A percentile compares a stretch with the other conserved stretches of the same genome.
phyloP scores from a whole-genome alignment of 2,797 vertebrate species.

The Crocodylus rhombifer region DNA sequence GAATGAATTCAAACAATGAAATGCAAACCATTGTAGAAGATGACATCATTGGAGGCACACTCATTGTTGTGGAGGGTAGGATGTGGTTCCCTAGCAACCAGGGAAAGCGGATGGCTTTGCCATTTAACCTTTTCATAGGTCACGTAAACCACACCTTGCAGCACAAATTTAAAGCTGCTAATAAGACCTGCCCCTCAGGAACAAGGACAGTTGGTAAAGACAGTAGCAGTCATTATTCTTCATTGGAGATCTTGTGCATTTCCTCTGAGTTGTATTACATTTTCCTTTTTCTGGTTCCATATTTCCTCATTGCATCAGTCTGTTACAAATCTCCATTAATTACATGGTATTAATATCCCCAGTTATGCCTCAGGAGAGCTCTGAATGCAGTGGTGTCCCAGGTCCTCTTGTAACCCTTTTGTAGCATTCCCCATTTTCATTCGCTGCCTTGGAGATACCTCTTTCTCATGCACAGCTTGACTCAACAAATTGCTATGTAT shows the following conservation, averaged over 20 bases:
- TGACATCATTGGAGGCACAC: not conserved
- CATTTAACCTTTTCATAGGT: not conserved
- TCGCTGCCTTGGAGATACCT: not conserved
- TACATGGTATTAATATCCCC: not conserved
- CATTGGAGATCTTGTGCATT: not conserved
- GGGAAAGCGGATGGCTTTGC: not conserved
- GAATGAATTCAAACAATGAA: fast-evolving
- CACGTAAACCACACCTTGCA: fast-evolving
- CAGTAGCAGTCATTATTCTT: not conserved
- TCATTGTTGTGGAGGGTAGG: not conserved
- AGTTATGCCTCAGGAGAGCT: not conserved
- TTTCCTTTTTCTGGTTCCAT: not conserved
- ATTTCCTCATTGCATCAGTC: not conserved
- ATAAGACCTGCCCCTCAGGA: not conserved
- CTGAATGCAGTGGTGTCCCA: fast-evolving
- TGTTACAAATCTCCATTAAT: not conserved
- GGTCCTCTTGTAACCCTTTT: too few species aligned
- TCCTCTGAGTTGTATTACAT: not conserved
- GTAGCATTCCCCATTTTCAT: not conserved
- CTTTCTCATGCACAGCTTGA: not conserved
- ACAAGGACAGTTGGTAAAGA: fast-evolving
- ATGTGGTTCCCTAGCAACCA: not conserved
- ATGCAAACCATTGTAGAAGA: not conserved
- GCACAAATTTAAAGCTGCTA: not conserved
- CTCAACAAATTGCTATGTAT: not conserved